Evolutionary conservation across 2,888 invertebrate species (phyloP), one percentile per base, ranked within the genome.

Genomic region (Hydrotaea diabolus): DNA sequence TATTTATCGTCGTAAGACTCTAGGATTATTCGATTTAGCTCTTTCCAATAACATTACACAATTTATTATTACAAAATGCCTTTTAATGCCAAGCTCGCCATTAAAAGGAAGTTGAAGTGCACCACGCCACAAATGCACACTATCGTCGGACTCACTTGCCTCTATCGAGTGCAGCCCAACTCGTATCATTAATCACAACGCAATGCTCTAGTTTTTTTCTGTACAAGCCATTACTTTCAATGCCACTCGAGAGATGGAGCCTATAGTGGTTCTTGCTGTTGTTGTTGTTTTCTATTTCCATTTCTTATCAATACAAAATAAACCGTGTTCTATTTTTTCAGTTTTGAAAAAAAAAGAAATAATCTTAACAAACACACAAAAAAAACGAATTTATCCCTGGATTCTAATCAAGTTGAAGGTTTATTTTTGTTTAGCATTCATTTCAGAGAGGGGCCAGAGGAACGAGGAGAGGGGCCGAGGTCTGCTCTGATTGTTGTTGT

Each of bases 351-450:
- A 23, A 57, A 46, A 74, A 13, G n/a, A n/a, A n/a, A n/a, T n/a
- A n/a, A n/a, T n/a, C n/a, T n/a, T n/a, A n/a, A n/a, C n/a, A n/a
- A n/a, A n/a, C n/a, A n/a, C n/a, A n/a, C n/a, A 71, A 77, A 26
- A 73, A 72, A 77, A 71, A 59, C 31, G 26, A 43, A 73, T 79
- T 77, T 85, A 89, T 88, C 88, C 89, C 88, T 88, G 89, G 88
- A 87, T 88, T 86, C 86, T 85, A 85, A 88, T 87, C 89, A 89
- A 89, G 89, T 89, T 89, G 87, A 89, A 89, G 89, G 89, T 88
- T 89, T 88, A 87, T 86, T 88, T 88, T 88, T 87, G 86, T 87
- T 88, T 87, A 87, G 78, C 72, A 77, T 64, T 66, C 5, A 49
- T 49, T 49, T 49, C 7, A 49, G n/a, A 2, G 15, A 3, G 49